These are phyloP conservation scores for Bombyx mori DNA, from an alignment of 1,140 invertebrate genomes.

Conservation along the genomic window ASM3026992v2 NC_085134.1:7499001-7499500, in stretches of 20 bases:
- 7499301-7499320: constrained; percentile 58
- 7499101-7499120: not conserved
- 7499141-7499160: constrained; percentile 26
- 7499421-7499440: constrained; percentile 77
- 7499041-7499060: not conserved
- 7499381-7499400: constrained; percentile 78
- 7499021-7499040: not conserved
- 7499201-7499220: constrained; percentile 46
- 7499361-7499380: constrained; percentile 74
- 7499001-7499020: too few species aligned
- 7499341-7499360: constrained; percentile 73
- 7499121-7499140: not conserved
- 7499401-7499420: constrained; percentile 74
- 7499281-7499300: constrained; percentile 58
- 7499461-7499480: constrained; percentile 74
- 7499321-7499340: constrained; percentile 63
- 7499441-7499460: constrained; percentile 72
- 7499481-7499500: constrained; percentile 76
- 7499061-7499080: not conserved
- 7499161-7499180: constrained; percentile 46
- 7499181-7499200: constrained; percentile 42
- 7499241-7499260: constrained; percentile 59
- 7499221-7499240: constrained; percentile 44
- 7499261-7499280: constrained; percentile 45
- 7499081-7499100: too few species aligned